Base-by-base conservation (phyloP, 1,140 invertebrate species). In the Drosophila melanogaster region DNA sequence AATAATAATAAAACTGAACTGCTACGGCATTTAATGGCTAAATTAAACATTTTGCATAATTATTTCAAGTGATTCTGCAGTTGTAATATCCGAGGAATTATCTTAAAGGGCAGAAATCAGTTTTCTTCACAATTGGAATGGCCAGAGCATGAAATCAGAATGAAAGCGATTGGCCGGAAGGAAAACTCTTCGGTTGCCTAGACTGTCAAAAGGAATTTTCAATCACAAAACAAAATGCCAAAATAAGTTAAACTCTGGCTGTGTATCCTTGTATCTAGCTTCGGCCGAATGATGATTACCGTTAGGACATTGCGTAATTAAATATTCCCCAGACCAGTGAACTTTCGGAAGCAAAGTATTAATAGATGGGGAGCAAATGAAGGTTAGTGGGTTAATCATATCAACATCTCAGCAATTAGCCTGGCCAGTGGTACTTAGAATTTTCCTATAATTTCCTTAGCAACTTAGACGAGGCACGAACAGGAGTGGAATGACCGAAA, bases 241-340 rank as follows among this genome's bases (percentile, higher is more conserved):
- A 89, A 87, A 87, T 83, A 79, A 89, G 84, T 89, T 87, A 84
- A 87, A 87, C 62, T 81, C 81, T 60, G 56, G 65, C 53, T 30
- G 33, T 5, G 35, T 19, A 47, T 22, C 22, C 14, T 49, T 61
- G 51, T 65, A 64, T 64, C 60, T 30, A 8, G 3, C 11, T 15
- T 26, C 24, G 44, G 35, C 44, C 67, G 41, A 71, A 72, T 67
- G 70, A 56, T 30, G 26, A 67, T 64, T 81, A 81, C 49, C 49
- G 57, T 41, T 41, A 47, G 43, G 51, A 40, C 30, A 58, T 50
- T 44, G n/a, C 24, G 54, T 85, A 81, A 86, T 85, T 85, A 70
- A 78, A 81, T 81, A 85, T 81, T 53, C 69, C 69, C 37, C 30
- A 70, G 44, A 40, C 30, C 64, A 81, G 65, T 76, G 51, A 56